A percentile compares a stretch with the other conserved stretches of the same genome.
Conservation (phyloP, 2,888 invertebrate species). For the Noctua comes region DNA sequence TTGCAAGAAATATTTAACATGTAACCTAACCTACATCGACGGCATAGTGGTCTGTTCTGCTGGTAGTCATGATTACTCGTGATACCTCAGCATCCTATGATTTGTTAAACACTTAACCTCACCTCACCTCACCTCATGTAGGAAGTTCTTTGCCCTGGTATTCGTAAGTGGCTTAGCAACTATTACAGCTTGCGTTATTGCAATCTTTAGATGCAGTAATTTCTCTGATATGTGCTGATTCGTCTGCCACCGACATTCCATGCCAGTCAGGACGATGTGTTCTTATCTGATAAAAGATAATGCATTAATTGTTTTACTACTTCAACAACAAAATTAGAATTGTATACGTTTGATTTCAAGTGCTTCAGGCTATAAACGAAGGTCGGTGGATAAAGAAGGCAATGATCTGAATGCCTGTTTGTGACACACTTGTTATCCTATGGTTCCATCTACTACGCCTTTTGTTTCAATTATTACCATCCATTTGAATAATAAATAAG, state of each 20-base stretch:
- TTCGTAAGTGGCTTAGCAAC: constrained; percentile 17
- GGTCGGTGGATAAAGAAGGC: constrained; percentile 17
- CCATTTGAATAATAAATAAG: neutral
- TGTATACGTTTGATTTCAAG: constrained; percentile 33
- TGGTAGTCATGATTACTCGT: constrained; percentile 7
- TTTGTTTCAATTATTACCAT: neutral
- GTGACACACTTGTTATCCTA: neutral
- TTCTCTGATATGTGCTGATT: neutral
- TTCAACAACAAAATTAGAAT: constrained; percentile 3
- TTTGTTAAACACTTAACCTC: constrained; percentile 35
- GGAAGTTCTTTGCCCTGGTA: constrained; percentile 27
- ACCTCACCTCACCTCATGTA: constrained; percentile 25
- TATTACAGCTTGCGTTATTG: neutral
- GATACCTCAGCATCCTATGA: constrained; percentile 23
- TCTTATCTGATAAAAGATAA: constrained; percentile 12
- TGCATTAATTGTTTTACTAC: neutral
- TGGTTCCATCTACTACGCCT: neutral
- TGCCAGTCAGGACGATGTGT: constrained; percentile 3
- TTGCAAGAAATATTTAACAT: neutral
- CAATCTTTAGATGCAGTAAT: constrained; percentile 11
- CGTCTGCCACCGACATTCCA: constrained; percentile 1
- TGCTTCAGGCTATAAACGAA: constrained; percentile 6
- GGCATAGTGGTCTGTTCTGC: neutral
- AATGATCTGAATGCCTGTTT: constrained; percentile 15
- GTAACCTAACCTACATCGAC: neutral